Conservation (phyloP, 1,140 invertebrate species). For the Ceratitis capitata region DNA sequence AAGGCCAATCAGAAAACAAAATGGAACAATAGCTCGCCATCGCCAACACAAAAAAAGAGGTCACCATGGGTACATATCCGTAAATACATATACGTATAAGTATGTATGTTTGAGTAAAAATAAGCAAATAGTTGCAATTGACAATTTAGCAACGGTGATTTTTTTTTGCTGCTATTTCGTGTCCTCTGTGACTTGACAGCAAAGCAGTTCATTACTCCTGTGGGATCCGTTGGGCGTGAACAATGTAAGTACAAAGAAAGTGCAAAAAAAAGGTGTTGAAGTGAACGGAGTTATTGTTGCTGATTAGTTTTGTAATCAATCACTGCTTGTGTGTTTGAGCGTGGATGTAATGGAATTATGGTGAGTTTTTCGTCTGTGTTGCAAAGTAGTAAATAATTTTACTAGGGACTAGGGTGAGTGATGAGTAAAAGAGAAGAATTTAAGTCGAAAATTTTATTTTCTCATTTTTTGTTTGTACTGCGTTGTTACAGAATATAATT, state of each 20-base stretch:
- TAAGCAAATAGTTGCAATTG: not conserved
- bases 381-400: not conserved
- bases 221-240: not conserved
- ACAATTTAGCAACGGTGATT: not conserved
- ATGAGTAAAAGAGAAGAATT: too few species aligned
- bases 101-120: too few species aligned
- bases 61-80: not conserved
- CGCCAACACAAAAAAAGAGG: not conserved
- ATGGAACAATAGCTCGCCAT: not conserved
- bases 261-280: not conserved
- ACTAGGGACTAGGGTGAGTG: not conserved
- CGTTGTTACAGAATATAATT: too few species aligned
- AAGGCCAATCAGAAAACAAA: not conserved
- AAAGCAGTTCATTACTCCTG: conserved; percentile 30
- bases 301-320: conserved; percentile 36
- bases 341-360: not conserved
- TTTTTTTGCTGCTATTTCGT: not conserved
- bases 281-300: conserved; percentile 6
- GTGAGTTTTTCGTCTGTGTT: not conserved
- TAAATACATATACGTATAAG: too few species aligned
- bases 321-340: not conserved
- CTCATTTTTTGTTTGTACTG: too few species aligned
- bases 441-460: too few species aligned
- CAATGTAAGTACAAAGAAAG: not conserved
- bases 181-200: not conserved